Percentiles rank a stretch among this genome's conserved stretches.
phyloP scores from a whole-genome alignment of 2,113 vertebrate species.

The Macrotus californicus region DNA sequence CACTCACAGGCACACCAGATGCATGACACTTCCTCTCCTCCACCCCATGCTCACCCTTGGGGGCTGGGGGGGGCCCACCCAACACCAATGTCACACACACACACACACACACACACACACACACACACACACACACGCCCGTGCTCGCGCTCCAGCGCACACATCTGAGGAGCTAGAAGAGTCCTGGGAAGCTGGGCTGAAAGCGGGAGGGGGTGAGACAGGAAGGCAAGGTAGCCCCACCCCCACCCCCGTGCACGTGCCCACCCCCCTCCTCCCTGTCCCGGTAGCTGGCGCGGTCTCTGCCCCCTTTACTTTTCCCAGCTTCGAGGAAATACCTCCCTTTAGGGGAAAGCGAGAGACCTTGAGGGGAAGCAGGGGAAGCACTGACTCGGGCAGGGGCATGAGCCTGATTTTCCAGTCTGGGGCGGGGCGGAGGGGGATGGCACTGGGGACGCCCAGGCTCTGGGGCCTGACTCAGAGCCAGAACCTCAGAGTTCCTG shows the following conservation, averaged over 20 bases:
- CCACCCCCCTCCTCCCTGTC: constrained; percentile 36
- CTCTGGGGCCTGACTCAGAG: constrained; percentile 70
- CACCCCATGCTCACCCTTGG: not conserved
- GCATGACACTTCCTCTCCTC: not conserved
- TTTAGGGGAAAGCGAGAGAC: constrained; percentile 83
- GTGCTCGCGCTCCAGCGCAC: not conserved
- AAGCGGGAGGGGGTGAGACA: not conserved
- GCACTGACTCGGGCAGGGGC: constrained; percentile 47
- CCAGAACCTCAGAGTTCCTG: constrained; percentile 60
- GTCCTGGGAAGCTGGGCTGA: not conserved
- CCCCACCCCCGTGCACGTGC: not conserved
- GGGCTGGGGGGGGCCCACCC: not conserved
- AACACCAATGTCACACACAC: not conserved
- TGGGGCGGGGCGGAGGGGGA: constrained; percentile 70
- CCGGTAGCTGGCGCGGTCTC: constrained; percentile 12
- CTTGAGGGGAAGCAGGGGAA: constrained; percentile 72
- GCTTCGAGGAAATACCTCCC: constrained; percentile 75
- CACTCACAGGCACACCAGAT: not conserved
- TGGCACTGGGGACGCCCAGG: constrained; percentile 74
- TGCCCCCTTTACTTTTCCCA: constrained; percentile 63
- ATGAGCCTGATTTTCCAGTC: constrained; percentile 82
- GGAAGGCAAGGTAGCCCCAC: not conserved
- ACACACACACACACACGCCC: not conserved
- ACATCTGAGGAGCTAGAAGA: not conserved
- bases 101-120: not conserved